These are phyloP conservation scores for Tiliacea aurago DNA, from an alignment of 2,888 invertebrate genomes.

Conservation along the genomic window DNA sequence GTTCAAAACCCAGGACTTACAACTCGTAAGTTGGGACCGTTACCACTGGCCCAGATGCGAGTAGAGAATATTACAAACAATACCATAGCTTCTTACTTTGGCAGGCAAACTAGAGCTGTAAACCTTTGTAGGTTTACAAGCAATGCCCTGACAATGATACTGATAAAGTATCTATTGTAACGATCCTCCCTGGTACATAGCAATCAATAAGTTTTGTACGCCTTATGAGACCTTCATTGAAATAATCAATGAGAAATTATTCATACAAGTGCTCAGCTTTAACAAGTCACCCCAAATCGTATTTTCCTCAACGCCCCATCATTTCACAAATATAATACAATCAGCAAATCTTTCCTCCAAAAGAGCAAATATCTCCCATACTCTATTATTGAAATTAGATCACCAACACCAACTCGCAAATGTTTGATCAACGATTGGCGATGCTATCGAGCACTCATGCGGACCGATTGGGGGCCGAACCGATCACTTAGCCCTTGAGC, in stretches of 20 bases:
- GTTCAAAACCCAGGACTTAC: too few species aligned
- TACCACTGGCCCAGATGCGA: too few species aligned
- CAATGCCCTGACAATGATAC: neutral
- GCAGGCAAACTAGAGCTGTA: neutral
- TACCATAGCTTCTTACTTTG: neutral
- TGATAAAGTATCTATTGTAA: neutral
- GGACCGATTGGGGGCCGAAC: conserved; percentile 17
- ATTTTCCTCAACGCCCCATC: conserved; percentile 1
- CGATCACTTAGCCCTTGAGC: conserved; percentile 32
- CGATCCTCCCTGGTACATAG: neutral
- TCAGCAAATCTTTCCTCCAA: neutral
- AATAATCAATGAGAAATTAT: conserved; percentile 5
- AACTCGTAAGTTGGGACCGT: neutral
- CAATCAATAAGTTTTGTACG: neutral
- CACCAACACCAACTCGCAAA: conserved; percentile 10
- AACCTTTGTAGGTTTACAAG: neutral
- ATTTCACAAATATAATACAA: conserved; percentile 1
- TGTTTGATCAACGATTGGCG: conserved; percentile 52
- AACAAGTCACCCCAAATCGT: neutral
- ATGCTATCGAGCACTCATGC: conserved; percentile 22
- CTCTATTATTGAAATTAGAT: conserved; percentile 35
- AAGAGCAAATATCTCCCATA: conserved; percentile 17
- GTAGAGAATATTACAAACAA: neutral
- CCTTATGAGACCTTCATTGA: neutral
- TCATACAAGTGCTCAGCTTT: too few species aligned